These are phyloP conservation scores for Eristalis intricaria DNA, from an alignment of 2,888 invertebrate genomes.

Conservation along the genomic window DNA sequence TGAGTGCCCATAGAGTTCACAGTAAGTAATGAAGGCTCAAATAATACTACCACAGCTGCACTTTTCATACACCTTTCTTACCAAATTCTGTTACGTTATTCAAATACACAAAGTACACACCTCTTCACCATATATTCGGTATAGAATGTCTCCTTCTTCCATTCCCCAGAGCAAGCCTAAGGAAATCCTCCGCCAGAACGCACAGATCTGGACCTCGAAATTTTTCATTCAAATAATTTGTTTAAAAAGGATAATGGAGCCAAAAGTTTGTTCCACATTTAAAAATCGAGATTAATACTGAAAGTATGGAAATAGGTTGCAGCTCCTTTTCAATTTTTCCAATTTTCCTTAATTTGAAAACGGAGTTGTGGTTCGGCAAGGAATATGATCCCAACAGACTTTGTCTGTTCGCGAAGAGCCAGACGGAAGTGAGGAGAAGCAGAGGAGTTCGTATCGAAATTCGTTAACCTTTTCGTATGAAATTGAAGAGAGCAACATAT, in stretches of 20 bases:
- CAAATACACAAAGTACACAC: no score
- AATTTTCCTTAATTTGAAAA: conserved; percentile 18
- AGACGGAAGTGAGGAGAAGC: conserved; percentile 21
- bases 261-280: conserved; percentile 53
- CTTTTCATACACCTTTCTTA: no score
- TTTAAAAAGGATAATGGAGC: conserved; percentile 45
- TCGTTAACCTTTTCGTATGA: conserved; percentile 50
- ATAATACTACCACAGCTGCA: no score
- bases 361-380: conserved; percentile 11
- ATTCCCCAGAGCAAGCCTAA: background rate
- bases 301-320: conserved; percentile 48
- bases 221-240: conserved; percentile 34
- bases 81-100: no score
- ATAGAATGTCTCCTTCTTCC: no score
- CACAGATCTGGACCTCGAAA: background rate
- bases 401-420: conserved; percentile 29
- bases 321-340: conserved; percentile 41
- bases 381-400: conserved; percentile 61
- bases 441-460: conserved; percentile 32
- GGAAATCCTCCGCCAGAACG: background rate
- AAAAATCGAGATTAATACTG: background rate
- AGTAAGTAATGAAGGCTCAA: no score
- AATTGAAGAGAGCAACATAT: conserved; percentile 36
- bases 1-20: no score
- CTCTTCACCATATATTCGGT: no score